A percentile compares a stretch with the other conserved stretches of the same genome.
phyloP scores from a whole-genome alignment of 1,140 invertebrate species.

The Listronotus bonariensis region DNA sequence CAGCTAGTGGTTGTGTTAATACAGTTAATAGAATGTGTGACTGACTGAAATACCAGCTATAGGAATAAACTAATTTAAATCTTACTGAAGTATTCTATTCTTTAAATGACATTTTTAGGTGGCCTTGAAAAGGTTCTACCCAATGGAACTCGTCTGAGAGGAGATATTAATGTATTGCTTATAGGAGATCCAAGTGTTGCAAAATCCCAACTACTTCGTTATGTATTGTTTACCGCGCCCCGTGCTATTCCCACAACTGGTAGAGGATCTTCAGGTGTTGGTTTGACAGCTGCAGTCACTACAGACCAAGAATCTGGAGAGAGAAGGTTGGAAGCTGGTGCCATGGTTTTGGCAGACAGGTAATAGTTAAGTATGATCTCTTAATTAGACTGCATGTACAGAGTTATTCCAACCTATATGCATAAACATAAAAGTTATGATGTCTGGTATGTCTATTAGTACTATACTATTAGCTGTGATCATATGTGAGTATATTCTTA shows the following conservation, averaged over 20 bases:
- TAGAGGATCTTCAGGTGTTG: constrained; percentile 89
- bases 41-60: no score
- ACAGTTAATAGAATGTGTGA: no score
- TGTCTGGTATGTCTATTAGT: no score
- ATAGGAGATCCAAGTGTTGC: constrained; percentile 99
- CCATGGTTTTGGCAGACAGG: constrained; percentile 98
- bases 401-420: no score
- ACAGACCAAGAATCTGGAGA: constrained; percentile 91
- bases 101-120: constrained; percentile 58
- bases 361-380: no score
- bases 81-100: no score
- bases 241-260: constrained; percentile 97
- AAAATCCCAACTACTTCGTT: constrained; percentile 95
- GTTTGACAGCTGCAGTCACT: constrained; percentile 97
- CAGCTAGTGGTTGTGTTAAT: no score
- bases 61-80: no score
- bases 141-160: constrained; percentile 95
- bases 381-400: no score
- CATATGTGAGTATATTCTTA: no score
- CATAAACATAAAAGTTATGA: no score
- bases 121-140: constrained; percentile 94
- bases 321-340: constrained; percentile 91
- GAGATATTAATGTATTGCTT: constrained; percentile 95
- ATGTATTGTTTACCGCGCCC: constrained; percentile 92
- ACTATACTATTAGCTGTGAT: no score